These are phyloP conservation scores for Illadopsis cleaveri DNA, from an alignment of 2,113 vertebrate species.

Conservation along the genomic window DNA sequence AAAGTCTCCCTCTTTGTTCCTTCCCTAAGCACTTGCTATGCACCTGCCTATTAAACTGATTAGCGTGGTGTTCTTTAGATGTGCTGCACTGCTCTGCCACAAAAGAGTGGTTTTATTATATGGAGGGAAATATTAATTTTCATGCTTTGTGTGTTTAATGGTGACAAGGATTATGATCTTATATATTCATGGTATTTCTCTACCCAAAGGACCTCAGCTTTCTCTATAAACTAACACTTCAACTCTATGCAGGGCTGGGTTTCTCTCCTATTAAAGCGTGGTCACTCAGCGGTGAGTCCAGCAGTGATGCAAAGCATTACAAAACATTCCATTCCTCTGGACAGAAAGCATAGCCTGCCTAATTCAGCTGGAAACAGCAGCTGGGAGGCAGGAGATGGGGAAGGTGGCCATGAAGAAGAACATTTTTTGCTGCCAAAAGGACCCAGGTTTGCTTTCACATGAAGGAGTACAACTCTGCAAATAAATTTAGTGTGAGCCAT, in stretches of 20 bases:
- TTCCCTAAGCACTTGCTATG: background rate
- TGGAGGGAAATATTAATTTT: background rate
- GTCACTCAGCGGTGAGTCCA: background rate
- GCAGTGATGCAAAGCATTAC: background rate
- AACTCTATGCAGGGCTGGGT: rapidly evolving
- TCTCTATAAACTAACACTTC: background rate
- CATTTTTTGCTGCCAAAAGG: background rate
- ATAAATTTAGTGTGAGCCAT: background rate
- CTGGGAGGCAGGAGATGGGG: background rate
- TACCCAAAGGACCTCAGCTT: background rate
- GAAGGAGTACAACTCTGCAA: background rate
- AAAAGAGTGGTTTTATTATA: background rate
- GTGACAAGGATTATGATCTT: background rate
- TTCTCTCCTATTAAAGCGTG: background rate
- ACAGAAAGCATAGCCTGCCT: background rate
- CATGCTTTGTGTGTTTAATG: background rate
- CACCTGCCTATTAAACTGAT: background rate
- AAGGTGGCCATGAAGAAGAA: too few relatives aligned
- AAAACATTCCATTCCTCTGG: background rate
- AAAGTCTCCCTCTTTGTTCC: background rate
- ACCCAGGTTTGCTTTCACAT: background rate
- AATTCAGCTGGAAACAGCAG: background rate
- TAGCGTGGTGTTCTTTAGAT: background rate
- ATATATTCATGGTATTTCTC: background rate
- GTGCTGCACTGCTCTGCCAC: background rate